Percentiles rank a stretch among this genome's conserved stretches.
phyloP scores from a whole-genome alignment of 2,797 vertebrate genomes.

The Oceanodroma leucorhoa region DNA sequence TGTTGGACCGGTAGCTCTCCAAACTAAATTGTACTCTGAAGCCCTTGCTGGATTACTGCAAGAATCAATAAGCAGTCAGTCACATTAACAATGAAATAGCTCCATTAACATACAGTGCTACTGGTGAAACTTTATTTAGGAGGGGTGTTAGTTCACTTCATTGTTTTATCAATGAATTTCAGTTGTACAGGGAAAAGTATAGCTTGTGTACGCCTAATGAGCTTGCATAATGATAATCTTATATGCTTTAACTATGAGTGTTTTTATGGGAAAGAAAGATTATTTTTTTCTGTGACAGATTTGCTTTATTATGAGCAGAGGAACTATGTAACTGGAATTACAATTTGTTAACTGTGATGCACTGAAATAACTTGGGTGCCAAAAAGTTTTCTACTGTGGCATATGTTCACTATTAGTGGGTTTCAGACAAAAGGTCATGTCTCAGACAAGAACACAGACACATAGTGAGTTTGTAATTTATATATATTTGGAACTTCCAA shows the following conservation, averaged over 20 bases:
- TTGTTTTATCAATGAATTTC: slow-evolving; percentile 83
- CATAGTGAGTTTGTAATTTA: neutral
- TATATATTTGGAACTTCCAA: slow-evolving; percentile 12
- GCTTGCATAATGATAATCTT: slow-evolving; percentile 66
- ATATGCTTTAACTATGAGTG: slow-evolving; percentile 60
- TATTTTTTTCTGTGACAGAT: neutral
- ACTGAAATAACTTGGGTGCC: slow-evolving; percentile 61
- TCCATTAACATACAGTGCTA: slow-evolving; percentile 87
- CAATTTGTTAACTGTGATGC: slow-evolving; percentile 48
- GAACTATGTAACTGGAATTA: slow-evolving; percentile 63
- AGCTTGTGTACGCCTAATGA: slow-evolving; percentile 75
- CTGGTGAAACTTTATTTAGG: slow-evolving; percentile 85
- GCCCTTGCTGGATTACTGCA: slow-evolving; percentile 79
- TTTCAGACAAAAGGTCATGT: slow-evolving; percentile 40
- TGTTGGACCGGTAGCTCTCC: slow-evolving; percentile 79
- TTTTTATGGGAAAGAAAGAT: slow-evolving; percentile 40
- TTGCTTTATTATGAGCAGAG: slow-evolving; percentile 71
- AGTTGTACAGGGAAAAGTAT: slow-evolving; percentile 72
- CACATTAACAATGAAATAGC: slow-evolving; percentile 90
- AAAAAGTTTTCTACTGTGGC: slow-evolving; percentile 39
- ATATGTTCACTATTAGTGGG: slow-evolving; percentile 31
- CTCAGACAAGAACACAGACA: slow-evolving; percentile 14
- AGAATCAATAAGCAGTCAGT: slow-evolving; percentile 87
- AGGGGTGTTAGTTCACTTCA: slow-evolving; percentile 78
- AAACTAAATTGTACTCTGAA: slow-evolving; percentile 83